phyloP scores from a whole-genome alignment of 2,113 vertebrate genomes.

The Pachycephala philippinensis region DNA sequence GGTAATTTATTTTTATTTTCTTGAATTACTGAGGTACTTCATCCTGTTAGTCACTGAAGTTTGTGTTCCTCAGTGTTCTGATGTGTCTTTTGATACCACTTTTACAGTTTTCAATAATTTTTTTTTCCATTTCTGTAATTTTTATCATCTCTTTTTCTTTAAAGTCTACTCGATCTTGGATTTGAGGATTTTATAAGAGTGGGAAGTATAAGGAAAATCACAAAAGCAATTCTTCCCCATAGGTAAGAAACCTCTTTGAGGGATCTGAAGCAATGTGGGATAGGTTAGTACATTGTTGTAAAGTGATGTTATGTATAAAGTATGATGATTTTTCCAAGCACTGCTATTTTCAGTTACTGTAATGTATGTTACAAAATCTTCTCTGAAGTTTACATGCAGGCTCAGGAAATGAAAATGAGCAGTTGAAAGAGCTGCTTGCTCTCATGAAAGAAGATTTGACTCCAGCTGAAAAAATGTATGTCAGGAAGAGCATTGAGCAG shows the following conservation, averaged over 20 bases:
- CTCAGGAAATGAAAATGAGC: constrained; percentile 73
- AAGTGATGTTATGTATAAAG: neutral
- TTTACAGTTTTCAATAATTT: neutral
- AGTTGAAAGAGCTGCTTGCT: constrained; percentile 73
- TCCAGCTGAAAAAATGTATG: constrained; percentile 61
- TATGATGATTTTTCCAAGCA: neutral
- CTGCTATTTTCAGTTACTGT: neutral
- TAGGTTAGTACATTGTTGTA: neutral
- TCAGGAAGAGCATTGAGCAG: constrained; percentile 76
- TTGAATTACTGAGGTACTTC: neutral
- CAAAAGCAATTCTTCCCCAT: constrained; percentile 78
- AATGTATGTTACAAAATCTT: neutral
- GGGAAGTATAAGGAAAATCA: constrained; percentile 80
- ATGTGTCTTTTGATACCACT: neutral
- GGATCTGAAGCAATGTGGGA: neutral
- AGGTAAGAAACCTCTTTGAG: constrained; percentile 65
- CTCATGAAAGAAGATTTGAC: constrained; percentile 76
- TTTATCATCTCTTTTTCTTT: neutral
- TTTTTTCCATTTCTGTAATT: neutral
- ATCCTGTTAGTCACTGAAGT: fast-evolving
- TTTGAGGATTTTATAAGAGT: constrained; percentile 82
- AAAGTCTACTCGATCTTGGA: constrained; percentile 76
- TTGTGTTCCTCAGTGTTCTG: neutral
- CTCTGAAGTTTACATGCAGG: constrained; percentile 74
- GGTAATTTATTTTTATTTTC: neutral